Conservation (phyloP, 2,888 invertebrate species). For the Diarsia dahlii region DNA sequence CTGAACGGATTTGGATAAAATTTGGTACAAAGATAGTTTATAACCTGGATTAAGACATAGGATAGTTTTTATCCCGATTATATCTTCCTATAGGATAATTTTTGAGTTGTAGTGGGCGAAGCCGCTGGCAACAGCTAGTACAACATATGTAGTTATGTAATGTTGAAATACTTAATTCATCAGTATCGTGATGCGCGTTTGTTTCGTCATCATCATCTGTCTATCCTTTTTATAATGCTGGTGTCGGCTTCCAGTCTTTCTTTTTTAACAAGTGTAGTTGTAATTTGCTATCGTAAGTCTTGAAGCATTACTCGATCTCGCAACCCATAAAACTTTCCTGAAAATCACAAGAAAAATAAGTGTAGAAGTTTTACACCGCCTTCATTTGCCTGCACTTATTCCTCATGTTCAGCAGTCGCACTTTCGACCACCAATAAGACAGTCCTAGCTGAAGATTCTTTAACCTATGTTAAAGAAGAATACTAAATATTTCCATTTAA, state of each 20-base stretch:
- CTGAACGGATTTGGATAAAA: too few species aligned
- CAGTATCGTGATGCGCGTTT: neutral
- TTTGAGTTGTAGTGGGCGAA: too few species aligned
- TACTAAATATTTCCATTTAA: neutral
- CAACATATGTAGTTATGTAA: too few species aligned
- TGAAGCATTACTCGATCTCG: conserved; percentile 39
- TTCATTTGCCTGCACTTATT: too few species aligned
- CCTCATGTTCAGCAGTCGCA: neutral
- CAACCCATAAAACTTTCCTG: conserved; percentile 36
- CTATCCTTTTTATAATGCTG: too few species aligned
- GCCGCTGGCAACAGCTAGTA: too few species aligned
- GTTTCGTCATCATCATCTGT: too few species aligned
- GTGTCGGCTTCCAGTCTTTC: neutral
- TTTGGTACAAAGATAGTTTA: too few species aligned
- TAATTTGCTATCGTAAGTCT: conserved; percentile 33
- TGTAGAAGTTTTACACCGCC: neutral
- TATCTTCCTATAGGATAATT: too few species aligned
- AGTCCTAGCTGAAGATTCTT: neutral
- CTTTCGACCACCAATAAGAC: neutral
- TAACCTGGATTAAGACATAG: too few species aligned
- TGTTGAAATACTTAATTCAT: neutral
- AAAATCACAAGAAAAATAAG: neutral
- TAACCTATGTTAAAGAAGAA: neutral
- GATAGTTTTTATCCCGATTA: too few species aligned
- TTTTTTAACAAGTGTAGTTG: conserved; percentile 44